A percentile compares a stretch with the other conserved stretches of the same genome.
Evolutionary conservation across 2,888 invertebrate genomes (phyloP).

Genomic region (Drosophila basisetae): DNA sequence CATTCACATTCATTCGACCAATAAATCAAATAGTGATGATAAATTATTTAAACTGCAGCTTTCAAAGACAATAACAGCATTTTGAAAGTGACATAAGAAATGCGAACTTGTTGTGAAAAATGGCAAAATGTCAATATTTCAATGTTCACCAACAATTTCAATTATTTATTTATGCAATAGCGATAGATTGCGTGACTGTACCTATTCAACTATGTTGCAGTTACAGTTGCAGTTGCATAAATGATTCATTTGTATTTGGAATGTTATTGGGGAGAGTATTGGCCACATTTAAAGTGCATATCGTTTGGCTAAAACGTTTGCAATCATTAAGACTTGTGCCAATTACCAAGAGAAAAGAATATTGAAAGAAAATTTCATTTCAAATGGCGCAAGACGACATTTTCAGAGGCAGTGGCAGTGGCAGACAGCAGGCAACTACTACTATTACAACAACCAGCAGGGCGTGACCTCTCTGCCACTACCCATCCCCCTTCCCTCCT

Average conservation of each 20-base stretch:
- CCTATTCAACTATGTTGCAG: neutral
- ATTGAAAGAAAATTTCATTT: slow-evolving; percentile 75
- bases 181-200: neutral
- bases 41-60: neutral
- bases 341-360: slow-evolving; percentile 37
- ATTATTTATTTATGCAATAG: neutral
- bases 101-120: neutral
- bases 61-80: neutral
- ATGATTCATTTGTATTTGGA: neutral
- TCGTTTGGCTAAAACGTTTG: slow-evolving; percentile 28
- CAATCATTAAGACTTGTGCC: slow-evolving; percentile 45
- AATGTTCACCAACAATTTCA: neutral
- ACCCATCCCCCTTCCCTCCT: too few species aligned
- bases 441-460: slow-evolving; percentile 22
- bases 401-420: slow-evolving; percentile 23
- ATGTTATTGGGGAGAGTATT: neutral
- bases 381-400: slow-evolving; percentile 69
- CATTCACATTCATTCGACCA: neutral
- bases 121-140: neutral
- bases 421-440: slow-evolving; percentile 32
- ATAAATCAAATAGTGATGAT: neutral
- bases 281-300: slow-evolving; percentile 22
- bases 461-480: slow-evolving; percentile 35
- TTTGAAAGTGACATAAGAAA: neutral
- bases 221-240: neutral